phyloP scores from a whole-genome alignment of 2,888 invertebrate species.

The Volucella zonaria region DNA sequence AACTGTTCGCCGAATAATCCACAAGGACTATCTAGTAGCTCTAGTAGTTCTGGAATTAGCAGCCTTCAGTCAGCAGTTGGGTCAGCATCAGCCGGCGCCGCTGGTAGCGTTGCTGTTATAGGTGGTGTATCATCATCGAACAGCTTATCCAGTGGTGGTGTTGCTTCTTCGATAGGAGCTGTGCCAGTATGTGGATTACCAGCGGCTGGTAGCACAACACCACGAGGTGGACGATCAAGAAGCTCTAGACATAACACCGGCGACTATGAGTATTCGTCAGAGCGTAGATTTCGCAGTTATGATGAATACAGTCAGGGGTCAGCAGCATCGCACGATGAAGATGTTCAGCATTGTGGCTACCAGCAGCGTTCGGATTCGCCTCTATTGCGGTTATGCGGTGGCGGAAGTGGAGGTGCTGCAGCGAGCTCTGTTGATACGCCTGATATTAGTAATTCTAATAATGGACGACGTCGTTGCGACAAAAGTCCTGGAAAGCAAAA shows the following conservation, averaged over 20 bases:
- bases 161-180: slow-evolving; percentile 84
- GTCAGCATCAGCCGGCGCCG: slow-evolving; percentile 61
- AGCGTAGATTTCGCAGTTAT: slow-evolving; percentile 85
- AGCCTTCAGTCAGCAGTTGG: slow-evolving; percentile 77
- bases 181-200: slow-evolving; percentile 82
- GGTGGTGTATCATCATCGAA: slow-evolving; percentile 73
- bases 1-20: slow-evolving; percentile 79
- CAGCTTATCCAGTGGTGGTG: slow-evolving; percentile 77
- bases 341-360: slow-evolving; percentile 73
- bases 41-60: slow-evolving; percentile 68
- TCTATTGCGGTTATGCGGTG: slow-evolving; percentile 73
- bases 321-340: slow-evolving; percentile 87
- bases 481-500: slow-evolving; percentile 80
- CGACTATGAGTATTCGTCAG: slow-evolving; percentile 79
- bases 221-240: slow-evolving; percentile 81
- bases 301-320: slow-evolving; percentile 90
- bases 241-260: slow-evolving; percentile 78
- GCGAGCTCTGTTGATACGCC: slow-evolving; percentile 75
- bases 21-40: slow-evolving; percentile 65
- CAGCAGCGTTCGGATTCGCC: slow-evolving; percentile 64
- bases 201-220: slow-evolving; percentile 79
- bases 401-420: slow-evolving; percentile 77
- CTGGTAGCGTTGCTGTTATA: slow-evolving; percentile 62
- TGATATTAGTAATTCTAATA: slow-evolving; percentile 77
- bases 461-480: slow-evolving; percentile 82